These are phyloP conservation scores for Trinorchestia longiramus DNA, from an alignment of 1,140 invertebrate species.

Conservation along the genomic window DNA sequence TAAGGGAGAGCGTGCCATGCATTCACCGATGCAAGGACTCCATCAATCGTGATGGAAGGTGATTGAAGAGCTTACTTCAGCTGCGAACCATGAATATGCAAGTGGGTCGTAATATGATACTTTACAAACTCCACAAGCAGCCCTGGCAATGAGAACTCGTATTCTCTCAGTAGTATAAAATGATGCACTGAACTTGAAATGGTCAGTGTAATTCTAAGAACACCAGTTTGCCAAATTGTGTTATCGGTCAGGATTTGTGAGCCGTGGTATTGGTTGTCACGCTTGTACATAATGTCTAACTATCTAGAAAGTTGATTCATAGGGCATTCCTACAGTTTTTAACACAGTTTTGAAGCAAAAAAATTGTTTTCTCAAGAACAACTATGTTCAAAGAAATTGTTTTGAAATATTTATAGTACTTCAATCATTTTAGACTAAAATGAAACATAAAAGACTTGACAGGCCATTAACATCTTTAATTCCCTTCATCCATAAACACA, in stretches of 20 bases:
- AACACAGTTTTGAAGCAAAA: no score
- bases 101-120: not conserved
- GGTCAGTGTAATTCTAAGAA: not conserved
- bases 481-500: no score
- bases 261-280: not conserved
- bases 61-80: not conserved
- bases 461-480: no score
- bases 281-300: no score
- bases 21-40: not conserved
- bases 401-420: no score
- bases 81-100: not conserved
- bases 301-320: no score
- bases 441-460: no score
- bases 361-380: no score
- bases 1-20: not conserved
- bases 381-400: no score
- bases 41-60: not conserved
- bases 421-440: no score
- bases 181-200: not conserved
- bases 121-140: not conserved
- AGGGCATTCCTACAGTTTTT: no score
- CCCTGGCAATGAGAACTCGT: no score
- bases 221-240: not conserved
- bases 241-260: not conserved
- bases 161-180: not conserved